phyloP scores from a whole-genome alignment of 1,140 invertebrate genomes.

The Lasaia peninsularis region DNA sequence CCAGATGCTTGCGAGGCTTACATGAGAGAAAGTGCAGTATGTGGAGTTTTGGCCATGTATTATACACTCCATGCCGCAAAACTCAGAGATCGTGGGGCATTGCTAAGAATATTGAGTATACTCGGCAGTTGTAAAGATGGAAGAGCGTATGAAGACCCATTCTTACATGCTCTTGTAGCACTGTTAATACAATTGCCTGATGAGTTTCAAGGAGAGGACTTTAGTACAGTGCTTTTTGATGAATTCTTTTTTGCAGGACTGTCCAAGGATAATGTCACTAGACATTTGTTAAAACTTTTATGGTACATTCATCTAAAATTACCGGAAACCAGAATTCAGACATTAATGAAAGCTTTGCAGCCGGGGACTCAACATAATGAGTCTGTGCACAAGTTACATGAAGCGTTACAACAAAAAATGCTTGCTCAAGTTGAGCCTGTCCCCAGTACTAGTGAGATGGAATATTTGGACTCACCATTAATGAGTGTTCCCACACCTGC shows the following conservation, averaged over 20 bases:
- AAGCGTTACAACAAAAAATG: constrained; percentile 88
- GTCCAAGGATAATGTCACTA: constrained; percentile 93
- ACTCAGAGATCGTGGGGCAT: constrained; percentile 88
- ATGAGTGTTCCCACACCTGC: constrained; percentile 92
- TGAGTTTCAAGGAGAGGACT: constrained; percentile 95
- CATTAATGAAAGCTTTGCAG: constrained; percentile 92
- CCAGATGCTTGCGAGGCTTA: constrained; percentile 95
- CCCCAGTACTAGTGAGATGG: constrained; percentile 80
- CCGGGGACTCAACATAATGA: constrained; percentile 91
- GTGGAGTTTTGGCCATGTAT: constrained; percentile 96
- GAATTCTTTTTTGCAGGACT: constrained; percentile 96
- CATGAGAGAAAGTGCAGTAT: constrained; percentile 92
- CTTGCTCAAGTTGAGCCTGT: constrained; percentile 83
- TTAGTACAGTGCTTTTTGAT: constrained; percentile 97
- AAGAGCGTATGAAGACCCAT: constrained; percentile 95
- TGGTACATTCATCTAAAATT: constrained; percentile 95
- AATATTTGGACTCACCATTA: constrained; percentile 89
- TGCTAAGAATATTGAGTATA: constrained; percentile 92
- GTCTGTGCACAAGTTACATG: constrained; percentile 88
- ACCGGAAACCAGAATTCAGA: constrained; percentile 86
- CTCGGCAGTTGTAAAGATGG: constrained; percentile 94
- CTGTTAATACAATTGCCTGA: constrained; percentile 92
- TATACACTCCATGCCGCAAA: constrained; percentile 93
- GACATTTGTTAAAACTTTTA: constrained; percentile 93
- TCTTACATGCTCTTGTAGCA: constrained; percentile 94